Conservation (phyloP, 2,113 vertebrate genomes). For the Meles meles region DNA sequence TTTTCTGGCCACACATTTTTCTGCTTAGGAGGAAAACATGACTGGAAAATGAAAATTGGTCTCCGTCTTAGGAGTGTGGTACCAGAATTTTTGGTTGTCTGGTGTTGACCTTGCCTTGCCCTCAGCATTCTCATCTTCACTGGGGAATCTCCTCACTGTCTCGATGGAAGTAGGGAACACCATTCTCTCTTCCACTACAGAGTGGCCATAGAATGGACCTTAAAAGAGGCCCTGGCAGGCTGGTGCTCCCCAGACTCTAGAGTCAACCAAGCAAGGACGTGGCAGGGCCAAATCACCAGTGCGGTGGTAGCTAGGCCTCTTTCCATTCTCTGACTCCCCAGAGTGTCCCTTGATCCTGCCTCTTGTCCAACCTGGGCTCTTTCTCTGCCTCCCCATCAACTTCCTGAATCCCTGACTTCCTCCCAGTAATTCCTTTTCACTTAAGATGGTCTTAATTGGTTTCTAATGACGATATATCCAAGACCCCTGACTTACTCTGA, state of each 20-base stretch:
- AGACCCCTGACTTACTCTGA: neutral
- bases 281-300: neutral
- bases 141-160: neutral
- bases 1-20: constrained; percentile 14
- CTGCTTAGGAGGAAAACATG: neutral
- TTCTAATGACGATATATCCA: neutral
- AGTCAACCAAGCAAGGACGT: neutral
- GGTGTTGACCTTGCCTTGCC: neutral
- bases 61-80: neutral
- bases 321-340: neutral
- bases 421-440: neutral
- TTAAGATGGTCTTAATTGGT: neutral
- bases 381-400: neutral
- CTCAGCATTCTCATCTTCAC: neutral
- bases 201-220: neutral
- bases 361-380: neutral
- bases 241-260: neutral
- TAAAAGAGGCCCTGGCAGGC: neutral
- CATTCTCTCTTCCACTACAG: neutral
- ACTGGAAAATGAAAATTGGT: neutral
- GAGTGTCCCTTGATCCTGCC: neutral
- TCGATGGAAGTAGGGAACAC: neutral
- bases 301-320: rapidly evolving
- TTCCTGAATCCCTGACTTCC: neutral
- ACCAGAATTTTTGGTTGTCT: neutral